Base-by-base conservation (phyloP, 2,797 vertebrate species). In the Harpagifer antarcticus region DNA sequence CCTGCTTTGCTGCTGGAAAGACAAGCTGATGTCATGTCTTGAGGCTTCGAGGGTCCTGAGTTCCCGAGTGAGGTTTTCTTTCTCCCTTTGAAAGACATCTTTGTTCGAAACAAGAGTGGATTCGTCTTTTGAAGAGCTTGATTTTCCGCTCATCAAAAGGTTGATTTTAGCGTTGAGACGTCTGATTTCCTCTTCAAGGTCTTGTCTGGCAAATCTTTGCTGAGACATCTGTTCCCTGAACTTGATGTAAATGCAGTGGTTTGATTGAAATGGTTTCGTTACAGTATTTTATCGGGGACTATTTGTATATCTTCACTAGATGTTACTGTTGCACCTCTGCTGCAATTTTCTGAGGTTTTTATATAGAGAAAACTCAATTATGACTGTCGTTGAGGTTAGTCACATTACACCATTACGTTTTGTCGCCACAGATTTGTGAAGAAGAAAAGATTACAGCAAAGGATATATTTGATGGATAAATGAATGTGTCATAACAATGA, bases 1-100 rank as follows among this genome's bases (percentile, higher is more conserved):
- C 66, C 94, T 93, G 63, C 93, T 95, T 84, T 97, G 96, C 85
- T 98, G 97, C 37, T 95, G 95, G 84, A 96, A 96, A 52, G 95
- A 96, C 27, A 95, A 72, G 45, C 88, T 94, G 62, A 89, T 95
- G 83, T 97, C 95, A 16, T 96, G 95, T 84, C 88, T 97, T 74
- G 96, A 94, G 37, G 80, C 87, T 80, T 97, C 96, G 11, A 99
- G 89, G 8, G 93, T 94, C 76, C 84, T 91, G 72, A 99, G 91
- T 47, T 98, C 95, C 47, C 84, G 92, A 85, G 93, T 95, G 64
- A 98, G 87, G 78, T 79, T 89, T 56, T 95, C 91, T 59, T 86
- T 95, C 86, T 97, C 97, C 82, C 94, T 96, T 76, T 91, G 86
- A 0, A 94, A 88, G 74, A 89, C 68, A 44, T 96, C 95, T 87